Conservation (phyloP, 2,888 invertebrate species). For the Sussaba pulchella region DNA sequence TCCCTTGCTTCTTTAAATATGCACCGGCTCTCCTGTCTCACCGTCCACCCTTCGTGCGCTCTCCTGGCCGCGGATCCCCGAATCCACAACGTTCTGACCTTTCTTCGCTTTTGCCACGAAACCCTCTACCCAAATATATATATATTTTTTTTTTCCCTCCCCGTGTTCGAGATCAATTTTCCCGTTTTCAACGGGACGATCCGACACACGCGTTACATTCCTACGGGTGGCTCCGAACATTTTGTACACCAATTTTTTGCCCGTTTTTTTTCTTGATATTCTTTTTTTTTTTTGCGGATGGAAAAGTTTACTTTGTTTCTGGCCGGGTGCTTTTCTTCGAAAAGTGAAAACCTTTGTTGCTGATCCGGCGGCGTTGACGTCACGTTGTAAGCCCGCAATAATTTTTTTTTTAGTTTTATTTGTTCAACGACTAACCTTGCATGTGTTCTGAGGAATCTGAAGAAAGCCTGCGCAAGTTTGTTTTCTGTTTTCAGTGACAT, state of each 20-base stretch:
- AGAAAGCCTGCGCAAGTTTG: no score
- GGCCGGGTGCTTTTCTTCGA: no score
- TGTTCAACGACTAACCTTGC: no score
- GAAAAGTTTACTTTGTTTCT: no score
- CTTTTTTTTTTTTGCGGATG: neutral
- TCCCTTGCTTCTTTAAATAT: constrained; percentile 60
- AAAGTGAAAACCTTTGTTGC: no score
- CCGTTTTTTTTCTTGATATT: neutral
- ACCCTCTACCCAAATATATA: constrained; percentile 45
- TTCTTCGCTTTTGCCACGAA: constrained; percentile 50
- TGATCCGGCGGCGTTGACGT: no score
- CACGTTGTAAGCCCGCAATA: no score
- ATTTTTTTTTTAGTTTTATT: no score
- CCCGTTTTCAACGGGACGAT: constrained; percentile 39
- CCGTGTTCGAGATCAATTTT: constrained; percentile 44
- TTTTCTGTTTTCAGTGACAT: no score
- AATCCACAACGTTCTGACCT: constrained; percentile 20
- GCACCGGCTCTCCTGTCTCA: constrained; percentile 50
- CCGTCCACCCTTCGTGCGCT: neutral
- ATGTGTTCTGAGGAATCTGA: no score
- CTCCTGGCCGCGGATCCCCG: constrained; percentile 11
- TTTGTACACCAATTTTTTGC: constrained; percentile 12
- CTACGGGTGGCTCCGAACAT: neutral
- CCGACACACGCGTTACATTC: constrained; percentile 38
- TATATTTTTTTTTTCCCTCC: constrained; percentile 48